Evolutionary conservation across 2,113 vertebrate species (phyloP), one percentile per base, ranked within the genome.

Genomic region (Heterotis niloticus): DNA sequence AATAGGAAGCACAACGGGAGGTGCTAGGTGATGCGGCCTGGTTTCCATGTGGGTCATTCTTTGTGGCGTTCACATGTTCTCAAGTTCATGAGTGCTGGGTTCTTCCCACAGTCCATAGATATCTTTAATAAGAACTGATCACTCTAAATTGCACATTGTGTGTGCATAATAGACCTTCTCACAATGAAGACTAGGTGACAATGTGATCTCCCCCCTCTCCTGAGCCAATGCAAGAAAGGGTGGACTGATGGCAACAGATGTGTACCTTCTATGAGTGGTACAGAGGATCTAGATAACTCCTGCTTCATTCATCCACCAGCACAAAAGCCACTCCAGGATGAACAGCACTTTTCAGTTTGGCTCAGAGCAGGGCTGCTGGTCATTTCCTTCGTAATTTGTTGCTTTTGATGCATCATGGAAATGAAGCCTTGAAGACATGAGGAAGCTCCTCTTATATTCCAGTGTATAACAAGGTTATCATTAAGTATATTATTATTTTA

Each of bases 121-220:
- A 7, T 44, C 3, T 34, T 44, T 69, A 29, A 44, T 16, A 17
- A 34, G 67, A 28, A 44, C 28, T 18, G 5, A 10, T 20, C 28
- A 13, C 18, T 70, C 28, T 52, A n/a, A n/a, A 70, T 44, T 52
- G 16, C 16, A 11, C 16, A 20, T 52, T 44, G 34, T 44, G 34
- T 44, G 34, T 44, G 34, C 7, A 7, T 44, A 44, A 4, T 44
- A 44, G 34, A 44, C 34, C 34, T 44, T 2, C 34, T 44, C 7
- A 44, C 34, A 62, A n/a, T 20, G 34, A 52, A 24, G 29, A 77
- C 44, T 28, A 52, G 14, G 65, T 44, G 60, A n/a, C 44, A 65
- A 77, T 65, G 60, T 77, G 62, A 77, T 34, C 29, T 44, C 3
- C 64, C 23, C 65, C 28, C 11, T 71, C 75, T 77, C 75, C 75